Evolutionary conservation across 2,797 vertebrate species (phyloP).

Genomic region (Takifugu ocellatus): DNA sequence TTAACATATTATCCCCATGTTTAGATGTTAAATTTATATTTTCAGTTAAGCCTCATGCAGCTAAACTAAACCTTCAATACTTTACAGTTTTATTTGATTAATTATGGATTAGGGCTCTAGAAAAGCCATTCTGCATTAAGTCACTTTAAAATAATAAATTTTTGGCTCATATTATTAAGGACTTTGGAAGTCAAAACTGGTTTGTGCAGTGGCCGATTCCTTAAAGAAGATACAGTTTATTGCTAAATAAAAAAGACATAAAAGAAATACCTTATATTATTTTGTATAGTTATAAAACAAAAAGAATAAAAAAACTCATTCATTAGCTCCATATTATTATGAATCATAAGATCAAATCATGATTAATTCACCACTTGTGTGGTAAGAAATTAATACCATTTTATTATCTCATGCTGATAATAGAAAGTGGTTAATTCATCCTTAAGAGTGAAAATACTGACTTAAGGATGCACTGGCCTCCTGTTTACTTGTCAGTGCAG

Average conservation of each 20-base stretch:
- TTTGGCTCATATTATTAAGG: neutral
- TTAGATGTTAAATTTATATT: too few species aligned
- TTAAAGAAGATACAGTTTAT: neutral
- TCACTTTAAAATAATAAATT: neutral
- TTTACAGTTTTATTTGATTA: too few species aligned
- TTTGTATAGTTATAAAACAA: neutral
- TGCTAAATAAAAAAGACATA: neutral
- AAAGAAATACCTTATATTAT: neutral
- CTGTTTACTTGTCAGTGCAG: constrained; percentile 54
- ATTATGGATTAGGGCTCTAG: neutral
- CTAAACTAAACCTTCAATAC: too few species aligned
- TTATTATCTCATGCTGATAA: constrained; percentile 17
- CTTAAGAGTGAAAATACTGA: constrained; percentile 26
- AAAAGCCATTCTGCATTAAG: neutral
- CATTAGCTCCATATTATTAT: neutral
- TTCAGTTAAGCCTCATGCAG: too few species aligned
- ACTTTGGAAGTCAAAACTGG: neutral
- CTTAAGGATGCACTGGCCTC: constrained; percentile 66
- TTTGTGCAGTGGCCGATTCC: neutral
- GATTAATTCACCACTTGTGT: constrained; percentile 50
- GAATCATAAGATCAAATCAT: constrained; percentile 39
- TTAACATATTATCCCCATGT: neutral
- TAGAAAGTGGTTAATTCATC: constrained; percentile 14
- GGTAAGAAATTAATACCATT: constrained; percentile 13
- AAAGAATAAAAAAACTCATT: neutral